A percentile compares a stretch with the other conserved stretches of the same genome.
Evolutionary conservation across 2,888 invertebrate species (phyloP).

Genomic region (Eubasilissa splendida): DNA sequence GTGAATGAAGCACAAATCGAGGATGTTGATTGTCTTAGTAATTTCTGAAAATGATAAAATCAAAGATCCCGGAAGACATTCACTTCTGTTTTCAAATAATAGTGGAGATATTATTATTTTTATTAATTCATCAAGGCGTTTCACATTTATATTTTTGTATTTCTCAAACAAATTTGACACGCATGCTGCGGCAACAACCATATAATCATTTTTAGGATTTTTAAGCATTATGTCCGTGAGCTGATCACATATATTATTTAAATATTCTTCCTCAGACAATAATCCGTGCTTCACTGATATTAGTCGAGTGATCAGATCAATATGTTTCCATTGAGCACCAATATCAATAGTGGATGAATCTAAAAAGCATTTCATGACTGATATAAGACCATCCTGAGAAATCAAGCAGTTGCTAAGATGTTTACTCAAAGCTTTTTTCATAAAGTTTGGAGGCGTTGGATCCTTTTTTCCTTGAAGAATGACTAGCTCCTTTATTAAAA

Average conservation of each 20-base stretch:
- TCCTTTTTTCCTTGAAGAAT: constrained; percentile 73
- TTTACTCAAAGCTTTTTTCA: constrained; percentile 74
- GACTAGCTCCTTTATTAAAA: constrained; percentile 80
- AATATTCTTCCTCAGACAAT: constrained; percentile 68
- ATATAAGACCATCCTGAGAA: constrained; percentile 76
- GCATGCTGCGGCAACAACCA: constrained; percentile 73
- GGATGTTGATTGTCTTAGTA: constrained; percentile 64
- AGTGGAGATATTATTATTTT: constrained; percentile 63
- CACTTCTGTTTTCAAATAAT: constrained; percentile 13
- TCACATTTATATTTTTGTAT: constrained; percentile 65
- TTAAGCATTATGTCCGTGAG: constrained; percentile 68
- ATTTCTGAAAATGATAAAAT: constrained; percentile 66
- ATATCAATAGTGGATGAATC: constrained; percentile 72
- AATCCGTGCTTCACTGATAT: constrained; percentile 73
- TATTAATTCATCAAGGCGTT: constrained; percentile 65
- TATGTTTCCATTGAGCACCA: constrained; percentile 78
- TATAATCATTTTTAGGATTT: constrained; percentile 66
- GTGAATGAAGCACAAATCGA: constrained; percentile 65
- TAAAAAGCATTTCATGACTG: constrained; percentile 78
- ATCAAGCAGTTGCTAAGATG: constrained; percentile 75
- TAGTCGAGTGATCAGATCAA: constrained; percentile 78
- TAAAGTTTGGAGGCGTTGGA: constrained; percentile 75
- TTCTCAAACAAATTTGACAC: constrained; percentile 70
- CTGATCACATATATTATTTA: constrained; percentile 72
- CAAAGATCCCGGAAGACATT: constrained; percentile 65